phyloP scores from a whole-genome alignment of 2,797 vertebrate genomes.

The Australoheros facetus region DNA sequence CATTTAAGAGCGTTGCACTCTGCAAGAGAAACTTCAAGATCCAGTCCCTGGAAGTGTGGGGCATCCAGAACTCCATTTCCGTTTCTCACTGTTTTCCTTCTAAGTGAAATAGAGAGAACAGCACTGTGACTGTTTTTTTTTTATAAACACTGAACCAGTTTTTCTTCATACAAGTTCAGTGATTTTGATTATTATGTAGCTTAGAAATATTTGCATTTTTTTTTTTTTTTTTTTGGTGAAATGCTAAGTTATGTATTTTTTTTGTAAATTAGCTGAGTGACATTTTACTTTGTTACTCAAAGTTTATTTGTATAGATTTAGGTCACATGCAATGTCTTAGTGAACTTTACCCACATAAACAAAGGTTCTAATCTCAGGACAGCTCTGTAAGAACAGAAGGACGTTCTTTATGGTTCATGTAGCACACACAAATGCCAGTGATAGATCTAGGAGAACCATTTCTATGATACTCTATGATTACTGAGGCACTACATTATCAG shows the following conservation, averaged over 20 bases:
- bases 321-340: not conserved
- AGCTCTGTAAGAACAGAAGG: not conserved
- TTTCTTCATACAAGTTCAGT: slow-evolving; percentile 2
- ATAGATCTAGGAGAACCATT: not conserved
- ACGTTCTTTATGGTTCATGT: not conserved
- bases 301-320: not conserved
- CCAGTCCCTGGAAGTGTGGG: slow-evolving; percentile 88
- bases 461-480: not conserved
- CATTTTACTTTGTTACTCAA: not conserved
- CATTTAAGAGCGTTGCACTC: slow-evolving; percentile 86
- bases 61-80: slow-evolving; percentile 80
- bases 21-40: slow-evolving; percentile 86
- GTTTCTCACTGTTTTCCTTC: slow-evolving; percentile 41
- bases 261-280: not conserved
- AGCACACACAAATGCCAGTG: not conserved
- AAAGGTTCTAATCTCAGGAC: not conserved
- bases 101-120: slow-evolving; percentile 11
- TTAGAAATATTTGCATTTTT: slow-evolving; percentile 36
- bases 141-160: not conserved
- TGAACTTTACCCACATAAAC: not conserved
- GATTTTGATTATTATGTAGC: slow-evolving; percentile 3
- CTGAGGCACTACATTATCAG: not conserved
- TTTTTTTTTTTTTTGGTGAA: slow-evolving; percentile 9
- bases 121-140: not conserved
- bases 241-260: slow-evolving; percentile 10